A percentile compares a stretch with the other conserved stretches of the same genome.
phyloP scores from a whole-genome alignment of 2,113 vertebrate genomes.

The Odobenus rosmarus region DNA sequence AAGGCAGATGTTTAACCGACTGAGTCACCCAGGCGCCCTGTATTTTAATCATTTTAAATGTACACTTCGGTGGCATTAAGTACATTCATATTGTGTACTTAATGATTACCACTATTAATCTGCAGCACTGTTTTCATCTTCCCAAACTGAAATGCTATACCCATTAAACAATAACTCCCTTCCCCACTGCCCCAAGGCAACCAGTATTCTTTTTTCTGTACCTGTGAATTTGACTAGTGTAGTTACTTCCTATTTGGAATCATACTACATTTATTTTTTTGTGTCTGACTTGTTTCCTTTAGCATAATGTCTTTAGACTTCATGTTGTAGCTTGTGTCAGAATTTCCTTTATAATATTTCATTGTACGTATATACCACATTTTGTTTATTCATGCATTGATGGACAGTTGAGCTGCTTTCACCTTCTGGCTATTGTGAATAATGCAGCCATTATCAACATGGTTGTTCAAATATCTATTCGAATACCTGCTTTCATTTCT shows the following conservation, averaged over 20 bases:
- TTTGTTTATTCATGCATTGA: not conserved
- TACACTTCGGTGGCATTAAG: not conserved
- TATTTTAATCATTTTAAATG: not conserved
- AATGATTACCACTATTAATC: not conserved
- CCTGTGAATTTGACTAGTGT: not conserved
- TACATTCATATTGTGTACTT: not conserved
- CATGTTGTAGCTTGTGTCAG: not conserved
- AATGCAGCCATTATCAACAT: not conserved
- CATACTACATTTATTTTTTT: not conserved
- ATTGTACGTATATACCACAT: not conserved
- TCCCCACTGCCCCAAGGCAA: not conserved
- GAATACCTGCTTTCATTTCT: not conserved
- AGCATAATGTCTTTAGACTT: not conserved
- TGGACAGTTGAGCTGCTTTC: not conserved
- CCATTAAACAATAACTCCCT: not conserved
- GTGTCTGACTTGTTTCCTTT: not conserved
- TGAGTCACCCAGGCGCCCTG: not conserved
- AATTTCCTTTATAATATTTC: not conserved
- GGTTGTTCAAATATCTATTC: not conserved
- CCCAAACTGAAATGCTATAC: not conserved
- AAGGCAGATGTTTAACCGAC: not conserved
- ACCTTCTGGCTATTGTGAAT: not conserved
- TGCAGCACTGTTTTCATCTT: not conserved
- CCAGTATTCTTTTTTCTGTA: not conserved
- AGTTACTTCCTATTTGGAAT: not conserved